Conservation (phyloP, 2,888 invertebrate genomes). For the Drosophila barbarae region DNA sequence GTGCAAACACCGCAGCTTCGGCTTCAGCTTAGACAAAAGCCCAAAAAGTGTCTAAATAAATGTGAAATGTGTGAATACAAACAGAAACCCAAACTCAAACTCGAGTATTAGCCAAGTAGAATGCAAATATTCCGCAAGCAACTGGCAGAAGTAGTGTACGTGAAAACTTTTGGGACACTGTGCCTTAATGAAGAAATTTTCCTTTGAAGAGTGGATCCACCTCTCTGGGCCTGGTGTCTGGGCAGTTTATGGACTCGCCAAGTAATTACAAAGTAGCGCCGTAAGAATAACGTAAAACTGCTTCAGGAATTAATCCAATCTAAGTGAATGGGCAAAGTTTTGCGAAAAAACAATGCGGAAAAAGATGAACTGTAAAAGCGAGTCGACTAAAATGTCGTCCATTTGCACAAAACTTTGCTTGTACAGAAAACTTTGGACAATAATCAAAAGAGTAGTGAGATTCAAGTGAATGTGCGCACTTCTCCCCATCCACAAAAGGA, state of each 20-base stretch:
- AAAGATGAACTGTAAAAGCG: constrained; percentile 26
- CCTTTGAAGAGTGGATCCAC: background rate
- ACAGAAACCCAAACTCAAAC: constrained; percentile 18
- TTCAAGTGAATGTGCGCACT: background rate
- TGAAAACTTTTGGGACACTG: constrained; percentile 33
- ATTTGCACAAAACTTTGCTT: constrained; percentile 20
- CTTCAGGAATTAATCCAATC: constrained; percentile 47
- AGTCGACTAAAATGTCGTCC: constrained; percentile 11
- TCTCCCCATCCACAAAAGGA: background rate
- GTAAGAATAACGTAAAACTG: constrained; percentile 27
- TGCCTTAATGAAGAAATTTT: constrained; percentile 16
- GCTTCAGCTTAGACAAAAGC: constrained; percentile 51
- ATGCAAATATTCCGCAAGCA: constrained; percentile 25
- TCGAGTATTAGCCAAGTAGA: constrained; percentile 20
- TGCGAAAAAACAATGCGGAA: constrained; percentile 15
- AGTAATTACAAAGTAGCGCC: constrained; percentile 52
- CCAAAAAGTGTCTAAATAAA: constrained; percentile 43
- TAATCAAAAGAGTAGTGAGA: constrained; percentile 8
- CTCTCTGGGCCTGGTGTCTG: background rate
- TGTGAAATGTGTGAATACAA: constrained; percentile 38
- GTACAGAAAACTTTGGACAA: constrained; percentile 13
- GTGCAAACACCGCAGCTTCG: constrained; percentile 57
- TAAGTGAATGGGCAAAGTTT: constrained; percentile 59
- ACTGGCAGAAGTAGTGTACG: constrained; percentile 5
- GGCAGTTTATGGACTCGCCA: constrained; percentile 45